Evolutionary conservation across 2,797 vertebrate species (phyloP), one percentile per base, ranked within the genome.

Genomic region (Helostoma temminkii): DNA sequence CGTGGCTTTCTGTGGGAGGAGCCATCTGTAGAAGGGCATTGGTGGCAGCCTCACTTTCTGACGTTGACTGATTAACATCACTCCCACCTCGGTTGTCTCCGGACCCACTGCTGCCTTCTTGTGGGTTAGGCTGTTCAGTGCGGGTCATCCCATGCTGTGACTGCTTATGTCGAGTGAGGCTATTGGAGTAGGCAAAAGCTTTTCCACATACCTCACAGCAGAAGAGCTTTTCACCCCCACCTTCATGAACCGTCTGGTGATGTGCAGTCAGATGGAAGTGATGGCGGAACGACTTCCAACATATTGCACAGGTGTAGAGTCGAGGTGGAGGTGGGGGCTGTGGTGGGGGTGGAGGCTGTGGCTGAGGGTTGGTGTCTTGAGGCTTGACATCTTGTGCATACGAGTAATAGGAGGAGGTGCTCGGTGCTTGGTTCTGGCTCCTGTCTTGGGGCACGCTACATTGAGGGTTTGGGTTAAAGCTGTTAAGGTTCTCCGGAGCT

Each of bases 201-300:
- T 98, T 97, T 0, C 96, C 97, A 10, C 97, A 98, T 18, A 96
- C 94, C 3, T 95, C 94, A 11, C 97, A 98, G 69, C 95, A 94
- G 87, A 95, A 97, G 0, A 96, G 95, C 81, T 96, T 95, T 81
- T 96, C 96, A 56, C 95, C 94, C 32, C 96, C 96, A 0, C 94
- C 88, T 79, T 94, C 94, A 41, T 97, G 97, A 63, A 97, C 97
- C 4, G 96, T 96, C 76, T 96, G 96, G 87, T 98, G 96, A 76
- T 95, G 94, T 78, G 95, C 96, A 62, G 94, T 95, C 41, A 98
- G 90, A 55, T 97, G 90, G 36, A 97, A 95, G 14, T 97, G 96
- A 76, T 96, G 96, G 91, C 96, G 96, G 81, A 98, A 98, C 0
- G 96, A 95, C 77, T 97, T 98, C 86, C 96, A 97, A 21, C 97